Evolutionary conservation across 1,140 invertebrate genomes (phyloP), one percentile per base, ranked within the genome.

Genomic region (Sycophila sp.): DNA sequence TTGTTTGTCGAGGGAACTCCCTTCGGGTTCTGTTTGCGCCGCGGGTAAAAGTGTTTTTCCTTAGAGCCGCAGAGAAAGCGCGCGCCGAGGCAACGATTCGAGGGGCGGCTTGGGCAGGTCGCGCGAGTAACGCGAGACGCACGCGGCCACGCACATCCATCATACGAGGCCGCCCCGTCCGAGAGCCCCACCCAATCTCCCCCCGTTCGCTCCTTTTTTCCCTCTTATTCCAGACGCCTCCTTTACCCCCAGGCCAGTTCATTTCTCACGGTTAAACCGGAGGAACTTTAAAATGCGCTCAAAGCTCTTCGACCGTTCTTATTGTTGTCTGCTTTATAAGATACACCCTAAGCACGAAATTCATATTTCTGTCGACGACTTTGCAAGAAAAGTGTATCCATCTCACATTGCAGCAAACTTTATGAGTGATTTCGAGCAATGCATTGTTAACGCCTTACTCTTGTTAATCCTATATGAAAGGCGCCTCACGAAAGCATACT

Each of bases 61-160:
- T 69, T 55, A 40, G 19, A 49, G 10, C 11, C 28, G 36, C 40
- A 19, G 51, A 11, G 58, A 36, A 26, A 40, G 45, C 15, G 22
- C 1, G 53, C 36, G 19, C 24, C 4, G 30, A 45, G 32, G 40
- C 15, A 65, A 51, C 36, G 58, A 68, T 64, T 69, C 59, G 28
- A 15, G 32, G n/a, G 38, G n/a, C n/a, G n/a, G n/a, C 38, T 4
- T n/a, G 11, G 51, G 59, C 45, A 17, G 8, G 59, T 64, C n/a
- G n/a, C n/a, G 34, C 59, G 42, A 24, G 69, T 69, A 74, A 70
- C 42, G 45, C 60, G 65, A 72, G 64, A 65, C 66, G 51, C 64
- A 36, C 45, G 40, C 64, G 40, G 63, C 64, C 69, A 53, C 13
- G 4, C 19, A 59, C 56, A 73, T 75, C 66, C 69, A 75, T 75